phyloP scores from a whole-genome alignment of 2,797 vertebrate genomes.

The Gambelia wislizenii region DNA sequence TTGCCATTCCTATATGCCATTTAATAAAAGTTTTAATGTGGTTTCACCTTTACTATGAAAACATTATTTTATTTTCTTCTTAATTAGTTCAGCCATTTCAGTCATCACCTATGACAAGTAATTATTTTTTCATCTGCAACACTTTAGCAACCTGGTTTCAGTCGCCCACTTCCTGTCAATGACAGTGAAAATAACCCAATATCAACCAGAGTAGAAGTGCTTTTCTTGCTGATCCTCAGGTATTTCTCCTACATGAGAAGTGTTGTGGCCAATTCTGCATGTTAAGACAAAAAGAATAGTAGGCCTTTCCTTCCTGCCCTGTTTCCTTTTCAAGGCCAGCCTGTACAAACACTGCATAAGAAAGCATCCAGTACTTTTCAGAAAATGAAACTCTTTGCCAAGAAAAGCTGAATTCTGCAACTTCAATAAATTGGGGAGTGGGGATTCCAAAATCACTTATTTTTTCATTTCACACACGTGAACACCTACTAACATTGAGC shows the following conservation, averaged over 20 bases:
- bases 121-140: not conserved
- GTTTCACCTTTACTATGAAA: constrained; percentile 13
- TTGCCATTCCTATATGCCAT: not conserved
- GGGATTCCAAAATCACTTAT: not conserved
- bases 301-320: not conserved
- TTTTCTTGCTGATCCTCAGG: constrained; percentile 1
- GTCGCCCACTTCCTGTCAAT: not conserved
- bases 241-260: constrained; percentile 4
- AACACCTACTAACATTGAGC: not conserved
- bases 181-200: not conserved
- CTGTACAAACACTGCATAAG: not conserved
- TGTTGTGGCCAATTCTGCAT: not conserved
- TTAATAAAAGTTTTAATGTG: not conserved
- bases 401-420: not conserved
- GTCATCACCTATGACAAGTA: not conserved
- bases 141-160: constrained; percentile 5
- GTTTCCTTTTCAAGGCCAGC: constrained; percentile 8
- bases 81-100: constrained; percentile 19
- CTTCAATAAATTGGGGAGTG: not conserved
- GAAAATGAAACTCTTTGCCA: not conserved
- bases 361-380: not conserved
- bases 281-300: not conserved
- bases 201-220: not conserved
- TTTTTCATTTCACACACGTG: not conserved
- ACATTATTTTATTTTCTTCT: not conserved